Conservation (phyloP, 2,888 invertebrate genomes). For the Drosophila lacicola region DNA sequence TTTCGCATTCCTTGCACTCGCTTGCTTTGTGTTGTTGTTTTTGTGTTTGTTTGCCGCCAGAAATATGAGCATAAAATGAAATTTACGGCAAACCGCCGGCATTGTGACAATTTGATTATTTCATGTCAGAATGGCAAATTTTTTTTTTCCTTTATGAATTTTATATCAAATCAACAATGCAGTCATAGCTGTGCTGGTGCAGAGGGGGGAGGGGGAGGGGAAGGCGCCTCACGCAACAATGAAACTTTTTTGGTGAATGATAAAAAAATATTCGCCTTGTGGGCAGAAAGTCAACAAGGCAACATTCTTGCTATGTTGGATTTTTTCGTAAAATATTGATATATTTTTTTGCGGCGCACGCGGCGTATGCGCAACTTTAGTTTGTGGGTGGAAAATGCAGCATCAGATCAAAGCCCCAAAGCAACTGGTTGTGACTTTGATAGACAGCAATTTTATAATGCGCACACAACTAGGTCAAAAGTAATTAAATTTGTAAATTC, state of each 20-base stretch:
- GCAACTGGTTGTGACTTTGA: constrained; percentile 26
- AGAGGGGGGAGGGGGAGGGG: not conserved
- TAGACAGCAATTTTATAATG: constrained; percentile 9
- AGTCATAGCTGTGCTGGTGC: not conserved
- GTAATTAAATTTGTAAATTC: constrained; percentile 3
- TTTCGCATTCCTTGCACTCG: constrained; percentile 23
- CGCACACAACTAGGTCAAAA: constrained; percentile 4
- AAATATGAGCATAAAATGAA: constrained; percentile 25
- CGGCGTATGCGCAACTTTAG: constrained; percentile 59
- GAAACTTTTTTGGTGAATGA: constrained; percentile 35
- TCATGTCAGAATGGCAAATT: constrained; percentile 63
- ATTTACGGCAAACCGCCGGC: constrained; percentile 40
- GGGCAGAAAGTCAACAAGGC: constrained; percentile 37
- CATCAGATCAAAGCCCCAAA: constrained; percentile 25
- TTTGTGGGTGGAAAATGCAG: constrained; percentile 15
- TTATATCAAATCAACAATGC: constrained; percentile 62
- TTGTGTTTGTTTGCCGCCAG: constrained; percentile 8
- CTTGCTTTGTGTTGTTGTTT: constrained; percentile 1
- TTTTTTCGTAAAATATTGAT: constrained; percentile 1
- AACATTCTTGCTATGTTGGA: constrained; percentile 39
- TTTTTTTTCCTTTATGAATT: constrained; percentile 61
- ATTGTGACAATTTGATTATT: constrained; percentile 76
- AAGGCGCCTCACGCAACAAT: constrained; percentile 12
- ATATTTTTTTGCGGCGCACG: constrained; percentile 22
- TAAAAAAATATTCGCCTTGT: constrained; percentile 63